Evolutionary conservation across 2,888 invertebrate species (phyloP), one percentile per base, ranked within the genome.

Genomic region (Melangyna quadrimaculata): DNA sequence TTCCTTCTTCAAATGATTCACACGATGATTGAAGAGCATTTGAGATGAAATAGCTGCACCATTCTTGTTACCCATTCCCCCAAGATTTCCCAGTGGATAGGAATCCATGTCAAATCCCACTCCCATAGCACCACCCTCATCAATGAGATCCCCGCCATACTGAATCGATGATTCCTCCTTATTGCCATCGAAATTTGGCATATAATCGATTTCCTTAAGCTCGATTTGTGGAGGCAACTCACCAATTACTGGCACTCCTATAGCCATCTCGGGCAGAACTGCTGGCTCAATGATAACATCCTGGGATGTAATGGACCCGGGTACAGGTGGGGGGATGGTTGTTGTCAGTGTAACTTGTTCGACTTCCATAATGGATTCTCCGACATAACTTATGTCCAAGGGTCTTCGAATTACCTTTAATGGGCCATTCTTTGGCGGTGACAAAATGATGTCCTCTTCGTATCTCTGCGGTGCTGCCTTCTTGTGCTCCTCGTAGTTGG

Each of bases 141-240:
- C 91, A 35, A 92, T 91, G 45, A 92, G 87, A 88, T 92, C 92
- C 1, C 92, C 92, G 12, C 92, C 92, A 45, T 92, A 92, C 77
- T 92, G 92, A 45, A 92, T 90, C 29, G 92, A 91, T 37, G 92
- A 91, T 65, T 90, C 92, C 35, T 89, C 88, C 61, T 88, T 87
- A 17, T 88, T 88, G 57, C 89, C 89, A 45, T 91, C 90, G 19
- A 87, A 87, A 19, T 89, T 90, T 17, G 91, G 91, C 89, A 91
- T 90, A 78, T 90, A 92, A 88, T 92, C 92, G 86, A 92, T 91
- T 89, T 92, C 92, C 87, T 91, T 91, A 2, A 92, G 88, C 87
- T 92, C 92, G 78, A 92, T 92, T 88, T 92, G 92, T 19, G 92
- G 92, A 19, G 92, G 92, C 35, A 92, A 79, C 86, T 92, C 92